Percentiles rank a stretch among this genome's conserved stretches.
phyloP scores from a whole-genome alignment of 2,797 vertebrate genomes.

The Hephaestus fuliginosus region DNA sequence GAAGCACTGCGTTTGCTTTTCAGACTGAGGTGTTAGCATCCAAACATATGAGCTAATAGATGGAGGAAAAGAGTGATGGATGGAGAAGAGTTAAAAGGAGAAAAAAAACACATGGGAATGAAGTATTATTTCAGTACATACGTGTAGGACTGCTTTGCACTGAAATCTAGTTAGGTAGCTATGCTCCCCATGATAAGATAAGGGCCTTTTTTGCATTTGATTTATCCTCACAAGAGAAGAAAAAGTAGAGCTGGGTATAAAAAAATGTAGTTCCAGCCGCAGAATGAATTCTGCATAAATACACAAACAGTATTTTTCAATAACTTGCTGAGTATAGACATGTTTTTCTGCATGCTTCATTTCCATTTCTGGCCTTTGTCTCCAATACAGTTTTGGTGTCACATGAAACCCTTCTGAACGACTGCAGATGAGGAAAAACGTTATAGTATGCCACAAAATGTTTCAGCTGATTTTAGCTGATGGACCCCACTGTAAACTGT shows the following conservation, averaged over 20 bases:
- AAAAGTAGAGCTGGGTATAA: neutral
- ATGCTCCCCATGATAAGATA: too few relatives aligned
- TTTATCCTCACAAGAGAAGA: neutral
- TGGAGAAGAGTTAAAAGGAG: neutral
- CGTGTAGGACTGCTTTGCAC: neutral
- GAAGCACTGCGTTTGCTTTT: slow-evolving; percentile 77
- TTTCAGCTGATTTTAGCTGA: neutral
- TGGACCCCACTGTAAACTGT: neutral
- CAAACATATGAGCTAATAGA: slow-evolving; percentile 70
- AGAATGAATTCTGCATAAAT: neutral
- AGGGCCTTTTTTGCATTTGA: too few relatives aligned
- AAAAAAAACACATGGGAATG: neutral
- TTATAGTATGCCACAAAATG: neutral
- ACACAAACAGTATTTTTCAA: neutral
- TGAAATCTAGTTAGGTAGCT: neutral
- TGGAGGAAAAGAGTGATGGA: slow-evolving; percentile 23
- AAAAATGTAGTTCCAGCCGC: neutral
- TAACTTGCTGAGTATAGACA: neutral
- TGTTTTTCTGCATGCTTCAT: neutral
- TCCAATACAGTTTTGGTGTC: neutral
- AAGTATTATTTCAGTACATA: neutral
- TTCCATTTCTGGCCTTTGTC: neutral
- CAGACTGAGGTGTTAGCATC: slow-evolving; percentile 70
- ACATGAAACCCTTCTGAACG: neutral
- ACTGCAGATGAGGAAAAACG: neutral